Base-by-base conservation (phyloP, 2,797 vertebrate genomes). In the Stomatorhinus walkeri region DNA sequence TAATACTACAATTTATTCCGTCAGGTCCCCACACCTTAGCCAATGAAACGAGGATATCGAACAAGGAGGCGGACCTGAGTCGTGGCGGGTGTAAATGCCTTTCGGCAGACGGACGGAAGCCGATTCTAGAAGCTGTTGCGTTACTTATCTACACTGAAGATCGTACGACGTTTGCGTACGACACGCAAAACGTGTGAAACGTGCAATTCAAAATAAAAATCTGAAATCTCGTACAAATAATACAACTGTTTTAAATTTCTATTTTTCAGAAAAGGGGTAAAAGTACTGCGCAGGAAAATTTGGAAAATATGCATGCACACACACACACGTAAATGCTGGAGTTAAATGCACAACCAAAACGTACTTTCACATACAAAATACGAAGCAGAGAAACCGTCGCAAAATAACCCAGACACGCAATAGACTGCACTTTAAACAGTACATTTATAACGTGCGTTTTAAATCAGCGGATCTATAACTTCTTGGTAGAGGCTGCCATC, bases 401-500 rank as follows among this genome's bases (percentile, higher is more conserved):
- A 98, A 98, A 90, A 97, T 99, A 91, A 97, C 98, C 46, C 97
- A 98, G 91, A 97, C 96, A 98, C 28, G 97, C 97, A 0, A 97
- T 97, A 0, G 81, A 98, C 96, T n/a, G 95, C 97, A 40, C 49
- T 3, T 51, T 51, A 51, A 51, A 12, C 49, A 51, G 49, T 51
- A 12, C 2, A 2, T 51, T 12, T 51, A 52, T 52, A 52, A 52
- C 51, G 51, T 52, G 14, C 28, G 28, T 68, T 68, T 32, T 98
- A 96, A 98, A 99, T 93, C 98, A 99, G 91, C 94, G 97, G 87
- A 99, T 99, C 94, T 98, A 98, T 91, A 99, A 98, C 94, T 96
- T 99, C 51, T 93, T 99, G 93, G 98, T 98, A 2, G 98, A 99
- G 93, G 98, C 97, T 91, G 97, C 97, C 93, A 98, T 99, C 95